Evolutionary conservation across 2,888 invertebrate species (phyloP).

Genomic region (Drosophila peninsularis): DNA sequence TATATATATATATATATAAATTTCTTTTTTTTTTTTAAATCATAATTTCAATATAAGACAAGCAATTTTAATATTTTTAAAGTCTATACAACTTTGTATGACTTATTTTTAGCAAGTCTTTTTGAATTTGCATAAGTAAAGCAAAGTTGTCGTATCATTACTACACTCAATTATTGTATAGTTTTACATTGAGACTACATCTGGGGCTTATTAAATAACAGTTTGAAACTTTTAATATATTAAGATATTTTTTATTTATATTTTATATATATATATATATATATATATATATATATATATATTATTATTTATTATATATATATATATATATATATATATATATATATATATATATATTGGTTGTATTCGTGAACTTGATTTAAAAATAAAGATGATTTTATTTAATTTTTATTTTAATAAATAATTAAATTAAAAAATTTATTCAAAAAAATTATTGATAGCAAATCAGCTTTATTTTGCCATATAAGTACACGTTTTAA

Average conservation of each 20-base stretch:
- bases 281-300: too few species aligned
- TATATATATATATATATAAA: constrained; percentile 9
- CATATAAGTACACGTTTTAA: constrained; percentile 43
- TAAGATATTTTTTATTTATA: constrained; percentile 21
- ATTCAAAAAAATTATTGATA: background rate
- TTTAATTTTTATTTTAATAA: background rate
- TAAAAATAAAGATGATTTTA: background rate
- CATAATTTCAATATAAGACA: constrained; percentile 44
- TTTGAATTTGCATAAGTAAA: constrained; percentile 57
- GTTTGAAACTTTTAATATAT: constrained; percentile 16
- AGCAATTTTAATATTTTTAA: constrained; percentile 52
- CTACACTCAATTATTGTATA: constrained; percentile 55
- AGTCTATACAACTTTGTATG: constrained; percentile 54
- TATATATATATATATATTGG: constrained; percentile 44
- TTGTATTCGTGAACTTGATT: constrained; percentile 53
- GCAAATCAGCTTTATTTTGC: background rate
- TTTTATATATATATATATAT: constrained; percentile 45
- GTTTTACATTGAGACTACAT: constrained; percentile 55
- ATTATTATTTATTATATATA: too few species aligned
- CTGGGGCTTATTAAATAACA: constrained; percentile 47
- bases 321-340: too few species aligned
- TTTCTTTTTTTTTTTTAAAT: too few species aligned
- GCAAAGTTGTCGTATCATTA: constrained; percentile 52
- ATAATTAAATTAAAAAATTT: background rate
- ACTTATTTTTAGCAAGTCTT: constrained; percentile 37